Percentiles rank a stretch among this genome's conserved stretches.
These are phyloP conservation scores for Eumaeus atala DNA, from an alignment of 1,140 invertebrate genomes.

Conservation along the genomic window DNA sequence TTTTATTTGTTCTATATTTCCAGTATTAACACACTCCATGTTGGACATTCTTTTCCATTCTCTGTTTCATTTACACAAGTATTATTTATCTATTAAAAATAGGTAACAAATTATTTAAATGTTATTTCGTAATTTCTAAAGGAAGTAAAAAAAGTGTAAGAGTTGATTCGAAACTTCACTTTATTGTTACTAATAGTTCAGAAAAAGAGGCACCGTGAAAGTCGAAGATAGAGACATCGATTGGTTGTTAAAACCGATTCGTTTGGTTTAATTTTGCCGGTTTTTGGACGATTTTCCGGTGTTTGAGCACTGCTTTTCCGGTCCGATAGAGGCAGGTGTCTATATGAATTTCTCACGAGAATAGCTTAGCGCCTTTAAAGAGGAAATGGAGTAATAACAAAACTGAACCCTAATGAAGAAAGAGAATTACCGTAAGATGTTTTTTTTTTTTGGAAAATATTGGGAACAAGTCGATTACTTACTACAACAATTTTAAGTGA, in stretches of 20 bases:
- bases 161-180: conserved; percentile 1
- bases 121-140: no score
- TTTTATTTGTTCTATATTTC: no score
- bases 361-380: conserved; percentile 40
- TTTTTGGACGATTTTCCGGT: conserved; percentile 67
- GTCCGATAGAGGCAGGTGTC: conserved; percentile 53
- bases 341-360: conserved; percentile 61
- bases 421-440: no score
- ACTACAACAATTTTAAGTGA: no score
- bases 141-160: no score
- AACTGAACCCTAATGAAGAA: no score
- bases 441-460: conserved; percentile 1
- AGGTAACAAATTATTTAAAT: no score
- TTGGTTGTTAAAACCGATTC: conserved; percentile 49
- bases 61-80: no score
- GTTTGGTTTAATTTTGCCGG: conserved; percentile 60
- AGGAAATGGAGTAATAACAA: conserved; percentile 31
- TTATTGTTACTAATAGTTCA: conserved; percentile 15
- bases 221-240: conserved; percentile 31
- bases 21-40: no score
- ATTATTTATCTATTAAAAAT: no score
- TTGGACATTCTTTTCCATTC: no score
- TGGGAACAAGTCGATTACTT: conserved; percentile 4
- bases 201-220: conserved; percentile 24
- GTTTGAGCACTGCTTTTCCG: conserved; percentile 62